phyloP scores from a whole-genome alignment of 2,113 vertebrate genomes.

The Oostethus manadensis region DNA sequence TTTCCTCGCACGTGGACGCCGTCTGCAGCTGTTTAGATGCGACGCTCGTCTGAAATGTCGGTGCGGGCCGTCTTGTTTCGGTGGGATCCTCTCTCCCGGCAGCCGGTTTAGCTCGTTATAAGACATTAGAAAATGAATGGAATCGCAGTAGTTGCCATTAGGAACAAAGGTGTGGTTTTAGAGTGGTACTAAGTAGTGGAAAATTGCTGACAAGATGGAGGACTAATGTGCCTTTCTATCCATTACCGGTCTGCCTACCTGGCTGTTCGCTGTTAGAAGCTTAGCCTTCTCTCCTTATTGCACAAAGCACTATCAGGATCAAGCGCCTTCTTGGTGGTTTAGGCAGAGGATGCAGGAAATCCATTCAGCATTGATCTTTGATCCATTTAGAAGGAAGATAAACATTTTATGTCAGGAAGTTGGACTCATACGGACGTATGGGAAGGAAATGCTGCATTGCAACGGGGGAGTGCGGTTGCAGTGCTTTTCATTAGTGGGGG shows the following conservation, averaged over 20 bases:
- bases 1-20: not conserved
- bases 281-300: slow-evolving; percentile 23
- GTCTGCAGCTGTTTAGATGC: not conserved
- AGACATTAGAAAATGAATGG: slow-evolving; percentile 45
- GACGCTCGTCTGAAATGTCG: not conserved
- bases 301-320: slow-evolving; percentile 59
- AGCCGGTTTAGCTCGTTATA: slow-evolving; percentile 43
- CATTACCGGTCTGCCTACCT: slow-evolving; percentile 58
- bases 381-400: slow-evolving; percentile 55
- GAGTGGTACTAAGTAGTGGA: slow-evolving; percentile 62
- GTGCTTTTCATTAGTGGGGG: slow-evolving; percentile 9
- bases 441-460: slow-evolving; percentile 34
- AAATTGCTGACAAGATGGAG: slow-evolving; percentile 61
- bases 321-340: slow-evolving; percentile 39
- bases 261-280: slow-evolving; percentile 30
- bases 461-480: slow-evolving; percentile 15
- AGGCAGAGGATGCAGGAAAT: slow-evolving; percentile 60
- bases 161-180: slow-evolving; percentile 62
- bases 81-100: slow-evolving; percentile 4
- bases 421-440: slow-evolving; percentile 38
- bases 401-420: slow-evolving; percentile 62
- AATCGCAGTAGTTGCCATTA: slow-evolving; percentile 63
- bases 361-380: slow-evolving; percentile 66
- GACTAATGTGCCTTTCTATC: slow-evolving; percentile 63
- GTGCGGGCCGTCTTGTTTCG: slow-evolving; percentile 6